A percentile compares a stretch with the other conserved stretches of the same genome.
phyloP scores from a whole-genome alignment of 2,888 invertebrate species.

The Lepidocyrtoides sp. region DNA sequence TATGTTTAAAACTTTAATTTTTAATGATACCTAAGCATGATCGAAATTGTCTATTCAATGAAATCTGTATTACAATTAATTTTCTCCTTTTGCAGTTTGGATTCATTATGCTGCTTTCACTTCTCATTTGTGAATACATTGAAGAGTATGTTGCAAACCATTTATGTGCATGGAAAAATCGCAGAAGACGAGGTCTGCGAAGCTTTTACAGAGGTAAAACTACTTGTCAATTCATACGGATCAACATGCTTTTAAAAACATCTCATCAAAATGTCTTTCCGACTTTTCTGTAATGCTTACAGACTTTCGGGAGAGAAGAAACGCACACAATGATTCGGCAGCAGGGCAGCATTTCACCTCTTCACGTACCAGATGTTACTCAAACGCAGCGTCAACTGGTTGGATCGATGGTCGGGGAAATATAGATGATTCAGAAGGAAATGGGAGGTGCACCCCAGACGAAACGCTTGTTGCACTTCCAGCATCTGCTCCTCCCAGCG shows the following conservation, averaged over 20 bases:
- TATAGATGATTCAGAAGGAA: neutral
- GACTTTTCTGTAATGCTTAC: neutral
- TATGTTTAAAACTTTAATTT: neutral
- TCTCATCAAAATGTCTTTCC: too few species aligned
- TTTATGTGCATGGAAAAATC: slow-evolving; percentile 75
- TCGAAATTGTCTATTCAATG: too few species aligned
- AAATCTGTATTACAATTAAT: too few species aligned
- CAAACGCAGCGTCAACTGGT: neutral
- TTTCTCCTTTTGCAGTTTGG: slow-evolving; percentile 53
- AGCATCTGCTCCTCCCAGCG: slow-evolving; percentile 37
- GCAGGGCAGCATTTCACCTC: slow-evolving; percentile 32
- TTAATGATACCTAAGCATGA: too few species aligned
- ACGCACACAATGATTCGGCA: neutral
- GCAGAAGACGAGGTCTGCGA: slow-evolving; percentile 53
- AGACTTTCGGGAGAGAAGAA: slow-evolving; percentile 54
- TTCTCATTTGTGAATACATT: slow-evolving; percentile 75
- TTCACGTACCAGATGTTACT: slow-evolving; percentile 4
- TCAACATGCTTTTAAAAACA: too few species aligned
- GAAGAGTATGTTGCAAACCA: slow-evolving; percentile 73
- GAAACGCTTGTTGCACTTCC: slow-evolving; percentile 24
- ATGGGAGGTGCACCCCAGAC: neutral
- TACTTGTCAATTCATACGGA: too few species aligned
- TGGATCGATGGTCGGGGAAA: neutral
- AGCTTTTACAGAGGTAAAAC: slow-evolving; percentile 63
- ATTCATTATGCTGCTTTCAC: slow-evolving; percentile 73